Base-by-base conservation (phyloP, 2,113 vertebrate genomes). In the Myotis davidii region DNA sequence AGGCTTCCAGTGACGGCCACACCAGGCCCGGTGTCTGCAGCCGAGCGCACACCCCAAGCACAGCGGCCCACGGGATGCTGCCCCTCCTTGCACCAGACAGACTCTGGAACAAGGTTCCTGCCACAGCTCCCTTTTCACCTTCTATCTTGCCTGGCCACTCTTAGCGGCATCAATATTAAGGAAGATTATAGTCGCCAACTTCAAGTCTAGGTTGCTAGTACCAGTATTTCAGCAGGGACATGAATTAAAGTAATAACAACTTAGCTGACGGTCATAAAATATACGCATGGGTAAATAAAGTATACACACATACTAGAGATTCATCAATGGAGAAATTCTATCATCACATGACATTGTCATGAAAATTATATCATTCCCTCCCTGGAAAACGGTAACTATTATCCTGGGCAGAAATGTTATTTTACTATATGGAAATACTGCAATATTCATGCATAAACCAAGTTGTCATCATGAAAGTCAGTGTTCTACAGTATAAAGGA, bases 341-440 rank as follows among this genome's bases (percentile, higher is more conserved):
- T 98, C 98, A 98, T 97, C 98, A 98, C 98, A 99, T 99, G 98
- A 99, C 98, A 99, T 98, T 99, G 98, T 99, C 98, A 99, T 99
- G 98, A 99, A 98, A 98, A 98, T 98, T 98, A 98, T 97, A 98
- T 97, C 98, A 99, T 98, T 98, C 98, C 98, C 98, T 97, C 98
- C 98, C 98, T 98, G 98, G 98, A 98, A 96, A 97, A 96, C 90
- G 25, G 72, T 42, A 2, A 70, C 25, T n/a, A 48, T 97, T 85
- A 86, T 97, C 98, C 98, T 98, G 98, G 98, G 98, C 1, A 98
- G 98, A 98, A 99, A 99, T 98, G 98, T 98, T 98, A 97, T 95
- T 97, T 98, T 97, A 98, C 97, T 98, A 96, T 98, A 98, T 97
- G 98, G 98, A 98, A 98, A 98, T 97, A 98, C 98, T 98, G 98